These are phyloP conservation scores for Drosophila pseudotalamancana DNA, from an alignment of 2,888 invertebrate species.

Conservation along the genomic window DNA sequence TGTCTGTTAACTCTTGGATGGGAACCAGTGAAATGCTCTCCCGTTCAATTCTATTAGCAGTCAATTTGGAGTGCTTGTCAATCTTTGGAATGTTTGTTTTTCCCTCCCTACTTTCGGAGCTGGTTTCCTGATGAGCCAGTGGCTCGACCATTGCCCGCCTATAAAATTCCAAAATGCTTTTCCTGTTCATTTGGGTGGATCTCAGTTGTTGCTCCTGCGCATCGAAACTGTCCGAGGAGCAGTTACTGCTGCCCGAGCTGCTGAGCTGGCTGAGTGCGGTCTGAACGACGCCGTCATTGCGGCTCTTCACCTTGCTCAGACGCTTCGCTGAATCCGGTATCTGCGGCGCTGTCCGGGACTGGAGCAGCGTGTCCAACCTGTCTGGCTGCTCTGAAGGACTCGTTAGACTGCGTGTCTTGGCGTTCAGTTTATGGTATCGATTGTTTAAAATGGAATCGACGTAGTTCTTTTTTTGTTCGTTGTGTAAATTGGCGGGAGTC, in stretches of 20 bases:
- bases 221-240: slow-evolving; percentile 11
- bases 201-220: background rate
- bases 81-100: background rate
- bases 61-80: background rate
- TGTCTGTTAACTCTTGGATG: background rate
- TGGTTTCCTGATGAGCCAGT: background rate
- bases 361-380: background rate
- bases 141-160: background rate
- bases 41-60: background rate
- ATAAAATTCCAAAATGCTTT: background rate
- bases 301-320: slow-evolving; percentile 20
- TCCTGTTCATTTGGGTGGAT: background rate
- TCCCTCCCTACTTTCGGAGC: background rate
- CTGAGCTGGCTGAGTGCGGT: background rate
- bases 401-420: background rate
- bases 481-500: background rate
- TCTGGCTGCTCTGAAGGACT: background rate
- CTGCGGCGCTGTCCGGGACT: background rate
- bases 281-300: background rate
- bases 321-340: slow-evolving; percentile 31
- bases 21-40: background rate
- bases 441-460: background rate
- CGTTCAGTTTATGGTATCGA: background rate
- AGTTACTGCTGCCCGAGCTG: background rate
- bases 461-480: no score